Conservation (phyloP, 2,113 vertebrate genomes). For the Diadophis punctatus region DNA sequence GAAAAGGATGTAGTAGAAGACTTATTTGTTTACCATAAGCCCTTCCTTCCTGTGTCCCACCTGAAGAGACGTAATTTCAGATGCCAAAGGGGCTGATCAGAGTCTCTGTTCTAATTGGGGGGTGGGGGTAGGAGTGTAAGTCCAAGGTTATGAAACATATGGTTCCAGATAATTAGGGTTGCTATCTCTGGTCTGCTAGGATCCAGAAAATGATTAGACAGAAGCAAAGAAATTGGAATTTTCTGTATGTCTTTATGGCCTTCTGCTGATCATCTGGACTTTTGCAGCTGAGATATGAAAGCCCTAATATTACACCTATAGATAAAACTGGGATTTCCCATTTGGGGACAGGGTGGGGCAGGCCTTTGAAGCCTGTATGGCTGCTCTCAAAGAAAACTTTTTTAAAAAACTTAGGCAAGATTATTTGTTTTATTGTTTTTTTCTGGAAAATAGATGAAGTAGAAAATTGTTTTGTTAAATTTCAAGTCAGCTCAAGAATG, state of each 20-base stretch:
- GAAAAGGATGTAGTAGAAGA: background rate
- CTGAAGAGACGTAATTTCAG: background rate
- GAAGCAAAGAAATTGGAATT: background rate
- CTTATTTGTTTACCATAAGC: background rate
- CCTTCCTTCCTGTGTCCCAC: background rate
- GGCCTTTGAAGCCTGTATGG: background rate
- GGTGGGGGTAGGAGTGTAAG: background rate
- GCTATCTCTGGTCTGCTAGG: background rate
- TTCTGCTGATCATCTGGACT: background rate
- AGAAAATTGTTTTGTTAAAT: background rate
- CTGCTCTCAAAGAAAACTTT: background rate
- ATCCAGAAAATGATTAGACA: background rate
- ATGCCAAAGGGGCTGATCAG: background rate
- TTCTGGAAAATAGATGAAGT: background rate
- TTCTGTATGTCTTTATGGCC: background rate
- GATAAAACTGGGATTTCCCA: background rate
- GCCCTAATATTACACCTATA: background rate
- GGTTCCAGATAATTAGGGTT: background rate
- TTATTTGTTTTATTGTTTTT: background rate
- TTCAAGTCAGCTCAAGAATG: no score
- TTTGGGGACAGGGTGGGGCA: background rate
- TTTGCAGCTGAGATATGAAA: background rate
- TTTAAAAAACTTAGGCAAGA: background rate
- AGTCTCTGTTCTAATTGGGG: background rate
- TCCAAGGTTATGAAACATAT: background rate